Evolutionary conservation across 2,888 invertebrate species (phyloP), one percentile per base, ranked within the genome.

Genomic region (Agrochola litura): DNA sequence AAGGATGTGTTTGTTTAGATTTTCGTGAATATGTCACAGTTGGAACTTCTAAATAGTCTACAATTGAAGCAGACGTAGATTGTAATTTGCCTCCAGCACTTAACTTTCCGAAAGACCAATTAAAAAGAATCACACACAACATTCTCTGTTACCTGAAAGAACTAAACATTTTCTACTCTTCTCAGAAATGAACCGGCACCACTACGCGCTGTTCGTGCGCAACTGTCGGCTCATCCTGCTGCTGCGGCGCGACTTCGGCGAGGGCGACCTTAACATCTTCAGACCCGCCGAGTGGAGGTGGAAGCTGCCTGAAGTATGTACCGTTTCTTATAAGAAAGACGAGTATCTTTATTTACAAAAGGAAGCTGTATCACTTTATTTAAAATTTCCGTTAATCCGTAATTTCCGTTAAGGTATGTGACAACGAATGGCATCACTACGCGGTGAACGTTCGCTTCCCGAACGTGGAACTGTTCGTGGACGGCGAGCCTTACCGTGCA

Each of bases 351-450:
- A 16, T n/a, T 25, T 43, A 19, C 43, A 25, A 25, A 43, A 43
- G 10, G 10, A 43, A 65, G 19, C 19, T 12, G 16, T 6, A 43
- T 54, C 8, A 58, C 12, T 46, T 22, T 41, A 60, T 22, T 61
- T 14, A 25, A 22, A 8, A 0, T 25, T 19, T n/a, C 1, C 25
- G 14, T 72, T 16, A 16, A 22, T 3, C 6, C 1, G n/a, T n/a
- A n/a, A n/a, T n/a, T n/a, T n/a, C 0, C 78, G n/a, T n/a, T n/a
- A n/a, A 98, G 97, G 98, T 99, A 71, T 99, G 99, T 96, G 99
- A 99, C 96, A 98, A 99, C 94, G 98, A 99, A 92, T 99, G 99
- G 99, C 99, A 99, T 97, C 99, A 99, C 96, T 99, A 99, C 96
- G 99, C 99, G 0, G 97, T 99, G 64, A 99, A 98, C 93, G 98